Evolutionary conservation across 2,113 vertebrate species (phyloP), one percentile per base, ranked within the genome.

Genomic region (Corydoras maculifer): DNA sequence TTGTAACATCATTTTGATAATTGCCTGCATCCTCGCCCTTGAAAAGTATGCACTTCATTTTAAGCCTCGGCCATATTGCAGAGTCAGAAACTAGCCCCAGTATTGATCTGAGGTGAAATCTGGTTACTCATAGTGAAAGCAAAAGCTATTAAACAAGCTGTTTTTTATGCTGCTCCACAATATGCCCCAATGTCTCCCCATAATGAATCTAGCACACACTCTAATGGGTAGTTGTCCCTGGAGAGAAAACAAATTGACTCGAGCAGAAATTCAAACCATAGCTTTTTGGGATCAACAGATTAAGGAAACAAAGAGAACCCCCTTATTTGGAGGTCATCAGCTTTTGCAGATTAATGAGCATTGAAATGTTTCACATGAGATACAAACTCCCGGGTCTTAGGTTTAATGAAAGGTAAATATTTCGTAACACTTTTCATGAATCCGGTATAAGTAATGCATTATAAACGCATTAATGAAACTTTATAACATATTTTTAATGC

Each of bases 81-180:
- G 51, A 48, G 59, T 60, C 62, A 68, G 31, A 75, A 58, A 71
- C 12, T 53, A 57, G 10, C 55, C 55, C 18, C 10, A 3, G 43
- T 74, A 68, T 78, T 29, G 64, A 78, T 71, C 69, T 49, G 59
- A 68, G 63, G 35, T 53, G 25, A 31, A 31, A 70, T 54, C 67
- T 14, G 30, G 54, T 55, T 58, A 8, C 61, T 59, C 35, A 31
- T 59, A 70, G 67, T 49, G 68, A 30, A 63, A 50, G 51, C 5
- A 63, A 25, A 71, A 29, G 43, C 58, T n/a, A 67, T 71, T 71
- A 62, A 73, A 74, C 11, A 4, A 68, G 48, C 30, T 58, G 29
- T 43, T 63, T 48, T 53, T 18, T 70, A 71, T 63, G 50, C 15
- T 13, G 35, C 64, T 7, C 5, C 62, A 66, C 66, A 61, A 65